phyloP scores from a whole-genome alignment of 2,113 vertebrate species.

The Copsychus sechellarum region DNA sequence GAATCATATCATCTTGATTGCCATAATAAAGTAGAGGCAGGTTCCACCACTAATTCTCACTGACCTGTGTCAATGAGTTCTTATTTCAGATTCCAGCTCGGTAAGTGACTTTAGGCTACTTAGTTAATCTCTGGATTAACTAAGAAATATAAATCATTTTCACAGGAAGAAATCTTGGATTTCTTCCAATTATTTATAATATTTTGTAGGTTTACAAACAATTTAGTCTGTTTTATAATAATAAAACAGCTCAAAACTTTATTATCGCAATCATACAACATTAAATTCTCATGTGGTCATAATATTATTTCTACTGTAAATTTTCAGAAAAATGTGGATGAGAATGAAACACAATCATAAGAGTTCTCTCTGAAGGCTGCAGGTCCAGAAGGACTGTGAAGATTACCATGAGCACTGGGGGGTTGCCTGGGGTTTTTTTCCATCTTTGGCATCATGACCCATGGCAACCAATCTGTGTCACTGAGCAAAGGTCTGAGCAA shows the following conservation, averaged over 20 bases:
- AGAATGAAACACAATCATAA: not conserved
- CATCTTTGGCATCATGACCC: not conserved
- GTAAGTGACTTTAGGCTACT: not conserved
- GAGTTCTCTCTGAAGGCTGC: not conserved
- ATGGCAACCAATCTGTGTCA: not conserved
- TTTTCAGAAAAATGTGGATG: not conserved
- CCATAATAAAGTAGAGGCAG: constrained; percentile 3
- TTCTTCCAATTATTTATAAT: not conserved
- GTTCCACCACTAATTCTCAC: not conserved
- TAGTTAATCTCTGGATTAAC: not conserved
- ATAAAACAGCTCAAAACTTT: not conserved
- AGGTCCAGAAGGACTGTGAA: not conserved
- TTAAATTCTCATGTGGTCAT: not conserved
- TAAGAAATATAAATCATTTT: too few species aligned
- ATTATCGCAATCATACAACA: not conserved
- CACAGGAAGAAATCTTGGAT: not conserved
- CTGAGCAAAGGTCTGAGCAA: not conserved
- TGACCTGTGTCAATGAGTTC: not conserved
- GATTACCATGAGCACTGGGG: not conserved
- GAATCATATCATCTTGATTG: constrained; percentile 14
- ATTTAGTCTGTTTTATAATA: not conserved
- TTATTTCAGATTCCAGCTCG: not conserved
- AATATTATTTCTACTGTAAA: not conserved
- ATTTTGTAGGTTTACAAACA: not conserved
- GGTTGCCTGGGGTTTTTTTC: not conserved